phyloP scores from a whole-genome alignment of 2,888 invertebrate genomes.

The Mimumesa dahlbomi region DNA sequence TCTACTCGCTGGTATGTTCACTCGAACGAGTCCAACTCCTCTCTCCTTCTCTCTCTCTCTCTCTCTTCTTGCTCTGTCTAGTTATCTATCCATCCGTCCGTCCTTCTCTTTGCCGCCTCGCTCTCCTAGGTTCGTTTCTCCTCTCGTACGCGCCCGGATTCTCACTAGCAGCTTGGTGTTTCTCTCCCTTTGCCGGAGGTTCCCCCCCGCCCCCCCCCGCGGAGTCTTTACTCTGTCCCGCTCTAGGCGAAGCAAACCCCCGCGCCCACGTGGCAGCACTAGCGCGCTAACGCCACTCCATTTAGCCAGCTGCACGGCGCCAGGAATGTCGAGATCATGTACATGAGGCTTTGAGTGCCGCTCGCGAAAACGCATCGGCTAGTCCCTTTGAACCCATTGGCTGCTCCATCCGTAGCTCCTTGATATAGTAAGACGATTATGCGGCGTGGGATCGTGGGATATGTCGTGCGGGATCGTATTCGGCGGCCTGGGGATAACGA shows the following conservation, averaged over 20 bases:
- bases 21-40: slow-evolving; percentile 55
- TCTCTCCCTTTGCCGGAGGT: background rate
- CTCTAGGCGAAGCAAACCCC: slow-evolving; percentile 39
- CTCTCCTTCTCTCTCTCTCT: slow-evolving; percentile 9
- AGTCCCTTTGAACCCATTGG: slow-evolving; percentile 55
- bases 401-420: slow-evolving; percentile 27
- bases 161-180: slow-evolving; percentile 13
- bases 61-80: too few species aligned
- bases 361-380: slow-evolving; percentile 55
- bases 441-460: slow-evolving; percentile 17
- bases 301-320: slow-evolving; percentile 55
- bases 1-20: slow-evolving; percentile 59
- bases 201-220: slow-evolving; percentile 13
- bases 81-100: background rate
- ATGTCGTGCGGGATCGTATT: slow-evolving; percentile 16
- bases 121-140: slow-evolving; percentile 30
- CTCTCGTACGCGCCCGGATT: slow-evolving; percentile 16
- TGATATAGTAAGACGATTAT: slow-evolving; percentile 48
- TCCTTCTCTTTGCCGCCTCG: background rate
- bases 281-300: slow-evolving; percentile 62
- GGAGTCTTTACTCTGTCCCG: slow-evolving; percentile 12
- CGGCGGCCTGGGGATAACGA: slow-evolving; percentile 29
- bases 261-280: slow-evolving; percentile 61
- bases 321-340: slow-evolving; percentile 54
- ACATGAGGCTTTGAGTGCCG: slow-evolving; percentile 40